These are phyloP conservation scores for Pterocles gutturalis DNA, from an alignment of 2,113 vertebrate species.

Conservation along the genomic window DNA sequence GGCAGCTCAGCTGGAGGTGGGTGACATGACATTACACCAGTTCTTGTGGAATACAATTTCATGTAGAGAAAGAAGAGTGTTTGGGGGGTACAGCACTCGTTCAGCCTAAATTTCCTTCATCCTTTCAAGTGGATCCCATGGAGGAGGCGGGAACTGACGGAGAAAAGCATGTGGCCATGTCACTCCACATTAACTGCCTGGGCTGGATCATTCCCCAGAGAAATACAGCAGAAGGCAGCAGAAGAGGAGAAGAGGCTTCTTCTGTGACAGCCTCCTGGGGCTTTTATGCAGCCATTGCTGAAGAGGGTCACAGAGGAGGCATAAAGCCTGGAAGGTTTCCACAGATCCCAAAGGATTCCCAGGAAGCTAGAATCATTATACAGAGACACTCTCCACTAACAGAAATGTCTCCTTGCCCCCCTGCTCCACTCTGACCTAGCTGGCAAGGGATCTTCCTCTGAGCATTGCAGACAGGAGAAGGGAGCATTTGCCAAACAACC, in stretches of 20 bases:
- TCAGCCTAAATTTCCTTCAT: not conserved
- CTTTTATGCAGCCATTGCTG: not conserved
- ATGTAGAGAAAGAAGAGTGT: not conserved
- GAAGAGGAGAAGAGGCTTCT: not conserved
- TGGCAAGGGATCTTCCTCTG: not conserved
- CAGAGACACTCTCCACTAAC: not conserved
- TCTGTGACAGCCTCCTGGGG: not conserved
- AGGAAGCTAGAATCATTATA: not conserved
- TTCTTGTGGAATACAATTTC: not conserved
- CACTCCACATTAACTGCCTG: not conserved
- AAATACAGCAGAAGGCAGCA: not conserved
- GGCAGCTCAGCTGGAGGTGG: not conserved
- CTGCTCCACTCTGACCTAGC: not conserved
- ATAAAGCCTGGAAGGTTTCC: not conserved
- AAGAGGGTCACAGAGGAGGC: not conserved
- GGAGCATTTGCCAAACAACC: not conserved
- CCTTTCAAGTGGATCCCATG: not conserved
- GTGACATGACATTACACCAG: not conserved
- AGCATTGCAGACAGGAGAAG: not conserved
- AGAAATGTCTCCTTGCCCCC: not conserved
- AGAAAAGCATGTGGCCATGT: not conserved
- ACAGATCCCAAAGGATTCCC: not conserved
- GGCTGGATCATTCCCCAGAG: fast-evolving
- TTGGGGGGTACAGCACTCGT: not conserved
- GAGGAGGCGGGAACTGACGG: not conserved